A percentile compares a stretch with the other conserved stretches of the same genome.
Conservation (phyloP, 2,113 vertebrate genomes). For the Falcunculus frontatus region DNA sequence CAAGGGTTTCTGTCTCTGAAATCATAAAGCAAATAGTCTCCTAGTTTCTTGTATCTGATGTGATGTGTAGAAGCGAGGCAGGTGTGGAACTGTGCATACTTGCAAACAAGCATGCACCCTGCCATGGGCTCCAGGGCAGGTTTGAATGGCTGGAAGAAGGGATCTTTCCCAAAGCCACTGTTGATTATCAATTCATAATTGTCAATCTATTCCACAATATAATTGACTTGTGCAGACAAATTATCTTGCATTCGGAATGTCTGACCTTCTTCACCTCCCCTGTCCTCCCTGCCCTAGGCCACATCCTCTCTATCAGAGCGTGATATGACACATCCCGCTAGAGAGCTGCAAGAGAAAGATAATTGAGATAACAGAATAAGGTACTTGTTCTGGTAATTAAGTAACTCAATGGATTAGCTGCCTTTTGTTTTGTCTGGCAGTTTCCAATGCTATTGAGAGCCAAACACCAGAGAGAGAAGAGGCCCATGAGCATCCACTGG, state of each 20-base stretch:
- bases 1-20: neutral
- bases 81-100: neutral
- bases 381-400: neutral
- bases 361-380: neutral
- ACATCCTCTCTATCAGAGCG: neutral
- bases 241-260: neutral
- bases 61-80: neutral
- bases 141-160: neutral
- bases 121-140: neutral
- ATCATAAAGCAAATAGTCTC: neutral
- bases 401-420: neutral
- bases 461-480: neutral
- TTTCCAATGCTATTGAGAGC: neutral
- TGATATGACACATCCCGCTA: neutral
- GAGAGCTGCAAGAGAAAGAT: neutral
- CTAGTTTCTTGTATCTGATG: neutral
- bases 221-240: neutral
- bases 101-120: neutral
- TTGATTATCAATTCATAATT: neutral
- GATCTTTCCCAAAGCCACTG: neutral
- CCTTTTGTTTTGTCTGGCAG: neutral
- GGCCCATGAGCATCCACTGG: accelerated
- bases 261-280: neutral
- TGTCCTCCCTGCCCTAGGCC: neutral
- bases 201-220: neutral